Evolutionary conservation across 2,888 invertebrate genomes (phyloP).

Genomic region (Sinopyrophorus schimmeli): DNA sequence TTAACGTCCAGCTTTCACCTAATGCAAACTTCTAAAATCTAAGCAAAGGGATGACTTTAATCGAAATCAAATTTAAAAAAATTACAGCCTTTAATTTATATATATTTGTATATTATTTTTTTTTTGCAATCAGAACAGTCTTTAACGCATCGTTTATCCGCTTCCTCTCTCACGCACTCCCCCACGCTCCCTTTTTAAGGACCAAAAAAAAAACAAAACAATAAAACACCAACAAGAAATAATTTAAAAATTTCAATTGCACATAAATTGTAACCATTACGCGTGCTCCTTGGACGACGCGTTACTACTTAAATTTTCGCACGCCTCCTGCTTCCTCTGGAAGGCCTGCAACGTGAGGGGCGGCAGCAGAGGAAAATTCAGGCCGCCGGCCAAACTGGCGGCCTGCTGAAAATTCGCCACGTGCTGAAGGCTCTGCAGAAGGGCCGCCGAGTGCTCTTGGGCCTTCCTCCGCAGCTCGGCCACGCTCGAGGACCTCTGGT

Average conservation of each 20-base stretch:
- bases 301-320: constrained; percentile 38
- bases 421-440: constrained; percentile 73
- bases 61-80: no score
- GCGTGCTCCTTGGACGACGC: constrained; percentile 32
- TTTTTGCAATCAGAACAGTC: no score
- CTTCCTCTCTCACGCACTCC: no score
- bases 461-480: constrained; percentile 91
- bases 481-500: constrained; percentile 83
- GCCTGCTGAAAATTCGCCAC: constrained; percentile 65
- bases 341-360: constrained; percentile 53
- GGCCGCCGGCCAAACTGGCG: constrained; percentile 56
- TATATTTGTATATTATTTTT: no score
- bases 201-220: no score
- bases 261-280: constrained; percentile 16
- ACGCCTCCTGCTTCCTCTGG: constrained; percentile 47
- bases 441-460: constrained; percentile 91
- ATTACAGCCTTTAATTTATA: no score
- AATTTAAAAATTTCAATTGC: not conserved
- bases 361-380: constrained; percentile 59
- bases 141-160: no score
- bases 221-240: no score
- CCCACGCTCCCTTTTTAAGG: no score
- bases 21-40: no score
- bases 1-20: no score
- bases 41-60: no score